A percentile compares a stretch with the other conserved stretches of the same genome.
phyloP scores from a whole-genome alignment of 2,888 invertebrate genomes.

The Dromius quadrimaculatus region DNA sequence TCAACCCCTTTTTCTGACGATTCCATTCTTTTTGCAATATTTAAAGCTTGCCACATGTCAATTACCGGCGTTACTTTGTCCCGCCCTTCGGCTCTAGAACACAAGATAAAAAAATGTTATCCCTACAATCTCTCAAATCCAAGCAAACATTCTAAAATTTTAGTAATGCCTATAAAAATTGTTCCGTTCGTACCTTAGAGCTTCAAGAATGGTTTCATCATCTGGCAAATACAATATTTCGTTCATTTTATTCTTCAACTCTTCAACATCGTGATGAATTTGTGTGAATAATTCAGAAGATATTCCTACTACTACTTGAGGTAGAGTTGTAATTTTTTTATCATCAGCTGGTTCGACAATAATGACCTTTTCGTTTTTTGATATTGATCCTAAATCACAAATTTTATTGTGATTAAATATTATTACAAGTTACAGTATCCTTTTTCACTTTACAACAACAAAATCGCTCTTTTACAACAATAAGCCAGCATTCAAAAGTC shows the following conservation, averaged over 20 bases:
- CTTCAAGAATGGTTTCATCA: conserved; percentile 66
- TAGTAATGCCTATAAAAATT: not conserved
- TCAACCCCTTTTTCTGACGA: conserved; percentile 73
- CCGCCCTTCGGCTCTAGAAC: conserved; percentile 1
- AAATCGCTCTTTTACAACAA: no score
- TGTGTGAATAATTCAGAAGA: conserved; percentile 61
- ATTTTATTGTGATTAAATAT: no score
- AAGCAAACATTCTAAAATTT: not conserved
- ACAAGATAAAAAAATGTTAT: not conserved
- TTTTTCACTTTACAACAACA: not conserved
- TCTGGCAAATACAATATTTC: conserved; percentile 65
- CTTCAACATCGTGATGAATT: conserved; percentile 64
- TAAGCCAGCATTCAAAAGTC: no score
- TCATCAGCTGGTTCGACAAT: conserved; percentile 54
- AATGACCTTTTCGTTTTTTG: conserved; percentile 4
- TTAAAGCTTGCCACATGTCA: conserved; percentile 76
- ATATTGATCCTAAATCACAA: not conserved
- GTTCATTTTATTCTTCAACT: conserved; percentile 63
- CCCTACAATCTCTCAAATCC: no score
- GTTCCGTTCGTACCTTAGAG: conserved; percentile 59
- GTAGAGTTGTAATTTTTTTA: conserved; percentile 51
- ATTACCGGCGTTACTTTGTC: conserved; percentile 64
- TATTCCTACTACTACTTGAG: conserved; percentile 60
- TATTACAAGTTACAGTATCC: no score
- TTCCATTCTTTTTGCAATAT: conserved; percentile 74